Evolutionary conservation across 1,140 invertebrate species (phyloP), one percentile per base, ranked within the genome.

Genomic region (Tetranychus urticae): DNA sequence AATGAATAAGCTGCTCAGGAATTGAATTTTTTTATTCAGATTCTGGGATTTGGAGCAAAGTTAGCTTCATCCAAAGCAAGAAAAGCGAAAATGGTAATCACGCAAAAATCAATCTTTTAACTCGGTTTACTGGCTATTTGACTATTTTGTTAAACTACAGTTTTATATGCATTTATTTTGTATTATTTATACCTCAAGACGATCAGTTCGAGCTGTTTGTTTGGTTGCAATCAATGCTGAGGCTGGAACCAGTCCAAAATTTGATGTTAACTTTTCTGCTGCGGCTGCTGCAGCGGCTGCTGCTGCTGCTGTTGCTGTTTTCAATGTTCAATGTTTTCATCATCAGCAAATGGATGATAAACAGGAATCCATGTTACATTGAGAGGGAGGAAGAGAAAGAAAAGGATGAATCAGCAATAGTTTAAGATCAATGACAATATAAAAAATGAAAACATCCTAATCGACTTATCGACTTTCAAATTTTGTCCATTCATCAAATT

Each of bases 161-260:
- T 23, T 23, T 23, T 23, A 23, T 23, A 23, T 23, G 23, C 46
- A 47, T 12, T 12, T 36, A 65, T 23, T 23, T 23, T 23, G 23
- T 23, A 23, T 23, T 23, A 23, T 23, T 23, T 81, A 79, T 82
- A 93, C 90, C 87, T 93, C 89, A 76, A 93, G 82, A 77, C 90
- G 81, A 77, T 93, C 89, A 70, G 87, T 87, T 72, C 89, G 81
- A 64, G 86, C 84, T 79, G 91, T 80, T 78, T 93, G 93, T 78
- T 91, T 87, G 77, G 85, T 67, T 34, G 68, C 80, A 63, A 82
- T 78, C 66, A 82, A 84, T 75, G 86, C 71, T 82, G 85, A 68
- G 88, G 85, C 63, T 77, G 73, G 66, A 81, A 80, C 58, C 84
- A 55, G 10, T 12, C 54, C 54, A 35, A 33, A 55, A 56, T 61